phyloP scores from a whole-genome alignment of 1,140 invertebrate species.

The Drosophila neocordata region DNA sequence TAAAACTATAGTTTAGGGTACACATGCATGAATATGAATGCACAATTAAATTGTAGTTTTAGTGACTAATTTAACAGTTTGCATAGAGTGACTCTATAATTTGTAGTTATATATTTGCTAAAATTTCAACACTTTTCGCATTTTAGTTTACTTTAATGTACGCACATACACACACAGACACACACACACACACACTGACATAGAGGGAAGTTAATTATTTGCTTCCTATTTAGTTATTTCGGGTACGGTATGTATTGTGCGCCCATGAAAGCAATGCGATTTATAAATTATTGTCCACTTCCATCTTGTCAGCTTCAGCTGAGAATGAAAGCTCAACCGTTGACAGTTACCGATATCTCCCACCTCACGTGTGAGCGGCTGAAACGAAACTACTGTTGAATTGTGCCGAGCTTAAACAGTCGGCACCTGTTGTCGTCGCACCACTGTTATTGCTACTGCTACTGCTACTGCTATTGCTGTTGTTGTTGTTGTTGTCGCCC shows the following conservation, averaged over 20 bases:
- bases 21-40: constrained; percentile 12
- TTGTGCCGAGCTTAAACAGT: constrained; percentile 19
- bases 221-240: constrained; percentile 42
- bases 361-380: constrained; percentile 40
- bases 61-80: not conserved
- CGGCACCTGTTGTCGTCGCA: constrained; percentile 9
- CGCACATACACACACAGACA: constrained; percentile 6
- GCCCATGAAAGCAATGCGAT: constrained; percentile 29
- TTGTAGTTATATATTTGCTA: not conserved
- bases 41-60: not conserved
- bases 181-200: constrained; percentile 4
- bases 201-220: constrained; percentile 37
- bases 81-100: not conserved
- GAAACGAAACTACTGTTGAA: constrained; percentile 50
- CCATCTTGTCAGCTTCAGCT: not conserved
- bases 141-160: constrained; percentile 15
- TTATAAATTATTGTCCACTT: constrained; percentile 23
- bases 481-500: not conserved
- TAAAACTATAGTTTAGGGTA: constrained; percentile 8
- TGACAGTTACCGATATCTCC: constrained; percentile 15
- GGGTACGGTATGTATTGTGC: not conserved
- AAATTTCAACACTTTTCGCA: constrained; percentile 10
- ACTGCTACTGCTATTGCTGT: not conserved
- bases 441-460: not conserved
- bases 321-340: constrained; percentile 34